A percentile compares a stretch with the other conserved stretches of the same genome.
Conservation (phyloP, 2,797 vertebrate species). For the Lepus oiostolus region DNA sequence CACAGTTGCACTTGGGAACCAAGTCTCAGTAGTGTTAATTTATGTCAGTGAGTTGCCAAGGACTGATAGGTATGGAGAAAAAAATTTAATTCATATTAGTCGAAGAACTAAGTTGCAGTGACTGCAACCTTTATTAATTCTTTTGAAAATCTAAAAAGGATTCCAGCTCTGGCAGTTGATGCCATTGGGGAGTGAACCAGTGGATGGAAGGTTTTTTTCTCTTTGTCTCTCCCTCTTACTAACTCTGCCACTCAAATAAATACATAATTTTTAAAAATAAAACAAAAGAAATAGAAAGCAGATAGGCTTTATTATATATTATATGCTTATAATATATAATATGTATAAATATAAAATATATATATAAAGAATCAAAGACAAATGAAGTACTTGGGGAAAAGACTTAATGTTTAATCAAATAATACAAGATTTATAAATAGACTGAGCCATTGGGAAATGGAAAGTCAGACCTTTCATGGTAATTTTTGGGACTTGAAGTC, state of each 20-base stretch:
- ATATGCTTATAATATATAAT: no score
- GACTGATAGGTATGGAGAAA: neutral
- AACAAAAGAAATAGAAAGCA: no score
- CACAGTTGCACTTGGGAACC: neutral
- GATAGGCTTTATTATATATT: no score
- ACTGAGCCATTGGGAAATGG: neutral
- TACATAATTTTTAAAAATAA: no score
- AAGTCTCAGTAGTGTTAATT: neutral
- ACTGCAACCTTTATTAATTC: conserved; percentile 55
- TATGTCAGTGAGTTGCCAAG: neutral
- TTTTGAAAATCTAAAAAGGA: conserved; percentile 8
- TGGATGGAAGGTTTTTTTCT: no score
- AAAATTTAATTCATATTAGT: conserved; percentile 52
- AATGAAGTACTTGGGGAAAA: neutral
- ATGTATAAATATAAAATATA: no score
- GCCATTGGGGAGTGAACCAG: no score
- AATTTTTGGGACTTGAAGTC: neutral
- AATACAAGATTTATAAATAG: neutral
- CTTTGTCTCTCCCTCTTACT: no score
- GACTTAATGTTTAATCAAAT: neutral
- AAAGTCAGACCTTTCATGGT: neutral
- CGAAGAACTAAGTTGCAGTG: neutral
- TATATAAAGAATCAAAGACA: neutral
- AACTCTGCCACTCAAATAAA: no score
- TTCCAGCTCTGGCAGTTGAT: neutral